These are phyloP conservation scores for Laodelphax striatellus DNA, from an alignment of 1,140 invertebrate species.

Conservation along the genomic window DNA sequence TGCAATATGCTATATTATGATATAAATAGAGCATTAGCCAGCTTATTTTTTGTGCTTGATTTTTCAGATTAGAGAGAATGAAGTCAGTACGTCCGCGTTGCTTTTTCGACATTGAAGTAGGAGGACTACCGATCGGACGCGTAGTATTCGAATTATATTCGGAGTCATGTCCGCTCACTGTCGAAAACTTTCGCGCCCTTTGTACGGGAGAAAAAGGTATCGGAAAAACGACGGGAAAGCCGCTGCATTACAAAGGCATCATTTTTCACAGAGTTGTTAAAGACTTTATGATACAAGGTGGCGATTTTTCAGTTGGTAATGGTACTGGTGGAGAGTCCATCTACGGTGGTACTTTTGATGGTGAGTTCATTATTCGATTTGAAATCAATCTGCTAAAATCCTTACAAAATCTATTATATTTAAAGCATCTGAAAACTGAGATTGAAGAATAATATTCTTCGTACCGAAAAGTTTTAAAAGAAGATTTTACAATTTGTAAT, in stretches of 20 bases:
- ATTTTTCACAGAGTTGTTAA: conserved; percentile 88
- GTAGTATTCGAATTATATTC: conserved; percentile 91
- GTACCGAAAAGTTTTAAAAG: no score
- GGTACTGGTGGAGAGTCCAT: conserved; percentile 86
- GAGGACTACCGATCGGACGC: conserved; percentile 71
- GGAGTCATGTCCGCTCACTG: conserved; percentile 86
- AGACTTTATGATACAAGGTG: conserved; percentile 84
- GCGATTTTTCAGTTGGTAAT: conserved; percentile 79
- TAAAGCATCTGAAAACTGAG: no score
- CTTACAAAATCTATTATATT: no score
- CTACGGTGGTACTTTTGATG: conserved; percentile 79
- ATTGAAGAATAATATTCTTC: no score
- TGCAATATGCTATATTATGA: no score
- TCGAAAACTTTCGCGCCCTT: conserved; percentile 84
- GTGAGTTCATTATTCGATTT: conserved; percentile 33
- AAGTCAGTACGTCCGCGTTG: conserved; percentile 46
- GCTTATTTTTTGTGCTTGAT: no score
- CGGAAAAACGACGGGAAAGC: conserved; percentile 57
- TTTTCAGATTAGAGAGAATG: conserved; percentile 2
- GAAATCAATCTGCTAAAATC: not conserved
- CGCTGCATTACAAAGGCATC: conserved; percentile 55
- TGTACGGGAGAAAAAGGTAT: conserved; percentile 82
- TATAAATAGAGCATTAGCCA: no score
- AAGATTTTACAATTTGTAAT: no score
- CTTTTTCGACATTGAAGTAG: conserved; percentile 90